A percentile compares a stretch with the other conserved stretches of the same genome.
Evolutionary conservation across 2,797 vertebrate species (phyloP).

Genomic region (Buceros bicornis): DNA sequence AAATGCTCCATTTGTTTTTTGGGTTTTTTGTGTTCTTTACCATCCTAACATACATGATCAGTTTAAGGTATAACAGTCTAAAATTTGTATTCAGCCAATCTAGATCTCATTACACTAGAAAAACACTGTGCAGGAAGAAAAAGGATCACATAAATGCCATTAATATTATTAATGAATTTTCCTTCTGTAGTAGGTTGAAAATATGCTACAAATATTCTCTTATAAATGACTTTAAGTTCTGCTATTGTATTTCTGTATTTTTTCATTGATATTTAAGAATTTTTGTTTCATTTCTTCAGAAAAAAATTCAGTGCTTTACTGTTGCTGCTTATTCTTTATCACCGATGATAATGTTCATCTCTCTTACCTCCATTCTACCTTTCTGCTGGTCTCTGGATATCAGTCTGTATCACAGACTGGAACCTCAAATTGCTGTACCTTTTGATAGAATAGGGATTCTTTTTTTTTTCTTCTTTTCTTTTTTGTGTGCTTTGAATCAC

Average conservation of each 20-base stretch:
- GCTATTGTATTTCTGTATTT: conserved; percentile 42
- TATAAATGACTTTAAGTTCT: conserved; percentile 71
- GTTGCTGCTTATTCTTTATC: background rate
- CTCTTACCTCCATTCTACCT: background rate
- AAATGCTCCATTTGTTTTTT: conserved; percentile 33
- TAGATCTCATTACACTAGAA: conserved; percentile 78
- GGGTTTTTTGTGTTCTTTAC: background rate
- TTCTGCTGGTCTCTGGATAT: background rate
- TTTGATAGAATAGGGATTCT: background rate
- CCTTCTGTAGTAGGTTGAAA: conserved; percentile 57
- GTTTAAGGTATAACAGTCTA: conserved; percentile 48
- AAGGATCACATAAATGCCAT: conserved; percentile 76
- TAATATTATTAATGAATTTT: conserved; percentile 83
- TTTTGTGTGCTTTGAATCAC: background rate
- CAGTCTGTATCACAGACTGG: background rate
- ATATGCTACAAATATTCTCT: conserved; percentile 67
- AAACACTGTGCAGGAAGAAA: conserved; percentile 75
- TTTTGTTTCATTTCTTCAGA: conserved; percentile 45
- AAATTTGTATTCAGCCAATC: conserved; percentile 73
- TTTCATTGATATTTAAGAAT: conserved; percentile 58
- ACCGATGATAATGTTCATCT: background rate
- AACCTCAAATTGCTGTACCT: background rate
- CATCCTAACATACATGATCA: conserved; percentile 25
- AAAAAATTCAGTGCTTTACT: conserved; percentile 1
- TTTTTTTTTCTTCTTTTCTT: too few species aligned